Evolutionary conservation across 2,113 vertebrate genomes (phyloP).

Genomic region (Eolophus roseicapilla): DNA sequence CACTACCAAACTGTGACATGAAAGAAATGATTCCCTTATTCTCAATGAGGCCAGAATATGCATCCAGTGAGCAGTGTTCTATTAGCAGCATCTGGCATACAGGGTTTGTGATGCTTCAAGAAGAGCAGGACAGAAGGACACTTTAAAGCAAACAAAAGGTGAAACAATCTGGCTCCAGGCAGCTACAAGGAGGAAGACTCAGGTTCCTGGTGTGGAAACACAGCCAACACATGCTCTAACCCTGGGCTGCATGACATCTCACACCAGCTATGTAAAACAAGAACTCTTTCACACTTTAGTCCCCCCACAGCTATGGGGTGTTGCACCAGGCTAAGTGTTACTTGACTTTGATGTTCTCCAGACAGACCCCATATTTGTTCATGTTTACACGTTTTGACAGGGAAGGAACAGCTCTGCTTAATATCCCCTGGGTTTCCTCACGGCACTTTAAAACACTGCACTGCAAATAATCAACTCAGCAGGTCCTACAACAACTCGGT

Average conservation of each 20-base stretch:
- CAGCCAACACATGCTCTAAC: not conserved
- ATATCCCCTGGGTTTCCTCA: not conserved
- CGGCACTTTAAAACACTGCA: not conserved
- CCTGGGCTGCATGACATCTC: not conserved
- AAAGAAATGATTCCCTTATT: not conserved
- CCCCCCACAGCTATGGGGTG: not conserved
- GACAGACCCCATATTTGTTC: slow-evolving; percentile 36
- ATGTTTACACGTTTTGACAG: slow-evolving; percentile 63
- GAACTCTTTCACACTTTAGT: not conserved
- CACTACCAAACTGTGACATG: not conserved
- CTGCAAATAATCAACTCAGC: not conserved
- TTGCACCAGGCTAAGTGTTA: slow-evolving; percentile 9
- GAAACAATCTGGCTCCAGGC: not conserved
- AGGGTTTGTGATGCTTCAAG: not conserved
- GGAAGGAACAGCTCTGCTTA: slow-evolving; percentile 49
- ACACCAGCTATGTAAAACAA: not conserved
- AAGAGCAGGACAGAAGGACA: not conserved
- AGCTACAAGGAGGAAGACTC: not conserved
- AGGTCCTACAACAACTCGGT: accelerated
- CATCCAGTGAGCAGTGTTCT: not conserved
- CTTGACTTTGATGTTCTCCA: slow-evolving; percentile 59
- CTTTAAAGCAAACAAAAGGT: not conserved
- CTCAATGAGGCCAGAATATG: not conserved
- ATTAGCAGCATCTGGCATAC: not conserved
- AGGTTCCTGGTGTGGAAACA: not conserved